Evolutionary conservation across 2,888 invertebrate species (phyloP).

Genomic region (Cacoxenus indagator): DNA sequence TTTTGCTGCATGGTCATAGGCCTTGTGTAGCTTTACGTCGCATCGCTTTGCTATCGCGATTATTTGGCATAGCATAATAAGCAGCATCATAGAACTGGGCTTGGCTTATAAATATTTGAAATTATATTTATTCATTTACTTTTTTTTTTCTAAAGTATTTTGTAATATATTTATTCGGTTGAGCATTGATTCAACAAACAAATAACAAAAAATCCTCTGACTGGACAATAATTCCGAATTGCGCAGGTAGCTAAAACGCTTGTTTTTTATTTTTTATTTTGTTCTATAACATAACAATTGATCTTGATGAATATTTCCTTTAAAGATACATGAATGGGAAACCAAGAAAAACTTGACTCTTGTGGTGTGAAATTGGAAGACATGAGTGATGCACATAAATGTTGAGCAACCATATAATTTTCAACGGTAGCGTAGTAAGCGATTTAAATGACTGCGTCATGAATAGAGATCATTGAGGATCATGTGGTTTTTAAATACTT

Average conservation of each 20-base stretch:
- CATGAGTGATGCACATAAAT: neutral
- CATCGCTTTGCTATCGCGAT: neutral
- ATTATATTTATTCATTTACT: conserved; percentile 22
- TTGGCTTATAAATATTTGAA: conserved; percentile 28
- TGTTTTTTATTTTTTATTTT: neutral
- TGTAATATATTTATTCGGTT: neutral
- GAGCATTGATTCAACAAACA: conserved; percentile 18
- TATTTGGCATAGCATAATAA: conserved; percentile 42
- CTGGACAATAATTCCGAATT: neutral
- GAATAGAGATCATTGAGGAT: no score
- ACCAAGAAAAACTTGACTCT: conserved; percentile 47
- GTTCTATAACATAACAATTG: neutral
- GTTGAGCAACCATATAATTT: neutral
- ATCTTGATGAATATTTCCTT: neutral
- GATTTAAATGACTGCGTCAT: no score
- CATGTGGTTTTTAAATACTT: no score
- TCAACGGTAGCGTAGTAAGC: conserved; percentile 34
- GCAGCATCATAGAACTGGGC: neutral
- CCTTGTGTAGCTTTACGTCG: neutral
- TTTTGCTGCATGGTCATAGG: conserved; percentile 28
- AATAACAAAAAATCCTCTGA: neutral
- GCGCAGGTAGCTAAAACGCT: neutral
- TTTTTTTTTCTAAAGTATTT: conserved; percentile 36
- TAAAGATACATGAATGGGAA: conserved; percentile 7
- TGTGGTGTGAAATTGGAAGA: conserved; percentile 34